Evolutionary conservation across 2,888 invertebrate genomes (phyloP).

Genomic region (Agrochola lychnidis): DNA sequence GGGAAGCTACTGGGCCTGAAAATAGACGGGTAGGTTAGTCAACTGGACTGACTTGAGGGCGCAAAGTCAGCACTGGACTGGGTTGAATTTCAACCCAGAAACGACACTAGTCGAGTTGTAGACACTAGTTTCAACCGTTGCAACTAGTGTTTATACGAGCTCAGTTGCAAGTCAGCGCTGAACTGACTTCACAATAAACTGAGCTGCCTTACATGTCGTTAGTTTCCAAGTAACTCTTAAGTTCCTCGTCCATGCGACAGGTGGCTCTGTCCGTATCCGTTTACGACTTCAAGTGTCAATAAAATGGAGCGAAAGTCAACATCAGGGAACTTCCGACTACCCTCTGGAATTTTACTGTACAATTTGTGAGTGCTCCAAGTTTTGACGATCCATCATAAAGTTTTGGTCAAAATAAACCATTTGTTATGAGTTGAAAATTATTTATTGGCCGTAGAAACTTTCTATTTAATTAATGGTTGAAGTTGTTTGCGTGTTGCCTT

Average conservation of each 20-base stretch:
- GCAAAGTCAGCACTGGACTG: no score
- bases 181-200: no score
- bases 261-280: conserved; percentile 36
- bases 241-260: conserved; percentile 36
- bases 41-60: no score
- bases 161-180: no score
- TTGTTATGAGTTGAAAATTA: conserved; percentile 48
- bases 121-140: no score
- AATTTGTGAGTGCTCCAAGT: conserved; percentile 47
- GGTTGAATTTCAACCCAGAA: no score
- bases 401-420: conserved; percentile 45
- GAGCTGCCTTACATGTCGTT: no score
- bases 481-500: conserved; percentile 36
- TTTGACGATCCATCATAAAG: conserved; percentile 53
- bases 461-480: conserved; percentile 30
- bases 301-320: conserved; percentile 45
- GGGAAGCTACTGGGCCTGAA: no score
- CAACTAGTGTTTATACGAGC: no score
- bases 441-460: conserved; percentile 49
- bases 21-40: no score
- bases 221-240: background rate
- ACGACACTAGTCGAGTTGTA: no score
- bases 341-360: conserved; percentile 39
- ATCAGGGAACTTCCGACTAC: conserved; percentile 46
- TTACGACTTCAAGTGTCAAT: conserved; percentile 52